phyloP scores from a whole-genome alignment of 2,888 invertebrate species.

The Lingula anatina region DNA sequence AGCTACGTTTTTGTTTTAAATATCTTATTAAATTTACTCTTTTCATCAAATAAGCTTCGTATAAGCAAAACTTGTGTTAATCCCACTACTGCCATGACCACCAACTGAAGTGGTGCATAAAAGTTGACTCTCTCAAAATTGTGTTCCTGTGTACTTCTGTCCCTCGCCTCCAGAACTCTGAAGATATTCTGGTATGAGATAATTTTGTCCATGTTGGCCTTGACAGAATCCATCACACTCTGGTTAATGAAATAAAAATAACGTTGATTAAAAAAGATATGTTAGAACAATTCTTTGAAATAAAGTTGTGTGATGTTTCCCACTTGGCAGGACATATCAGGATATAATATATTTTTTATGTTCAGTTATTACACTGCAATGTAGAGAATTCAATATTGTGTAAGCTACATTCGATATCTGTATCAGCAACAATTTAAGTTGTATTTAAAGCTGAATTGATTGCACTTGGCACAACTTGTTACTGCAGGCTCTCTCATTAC shows the following conservation, averaged over 20 bases:
- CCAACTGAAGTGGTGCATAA: constrained; percentile 65
- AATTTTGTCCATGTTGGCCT: constrained; percentile 47
- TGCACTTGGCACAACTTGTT: too few species aligned
- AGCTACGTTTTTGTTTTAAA: constrained; percentile 3
- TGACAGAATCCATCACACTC: constrained; percentile 63
- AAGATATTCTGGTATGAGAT: constrained; percentile 53
- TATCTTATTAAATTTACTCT: constrained; percentile 14
- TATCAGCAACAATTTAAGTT: too few species aligned
- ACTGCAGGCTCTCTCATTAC: too few species aligned
- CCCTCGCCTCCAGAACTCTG: constrained; percentile 72
- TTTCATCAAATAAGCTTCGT: constrained; percentile 70
- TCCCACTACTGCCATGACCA: constrained; percentile 69
- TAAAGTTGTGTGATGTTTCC: not conserved
- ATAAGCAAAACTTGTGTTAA: constrained; percentile 68
- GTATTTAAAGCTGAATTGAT: too few species aligned
- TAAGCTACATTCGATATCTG: too few species aligned
- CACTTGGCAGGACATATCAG: not conserved
- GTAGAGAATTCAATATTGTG: too few species aligned
- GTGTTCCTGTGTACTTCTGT: constrained; percentile 74
- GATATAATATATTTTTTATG: too few species aligned
- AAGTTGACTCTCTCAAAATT: constrained; percentile 76
- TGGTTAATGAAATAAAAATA: constrained; percentile 54
- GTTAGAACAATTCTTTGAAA: too few species aligned
- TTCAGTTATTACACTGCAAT: too few species aligned
- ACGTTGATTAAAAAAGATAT: too few species aligned